These are phyloP conservation scores for Phthorimaea operculella DNA, from an alignment of 1,140 invertebrate genomes.

Conservation along the genomic window DNA sequence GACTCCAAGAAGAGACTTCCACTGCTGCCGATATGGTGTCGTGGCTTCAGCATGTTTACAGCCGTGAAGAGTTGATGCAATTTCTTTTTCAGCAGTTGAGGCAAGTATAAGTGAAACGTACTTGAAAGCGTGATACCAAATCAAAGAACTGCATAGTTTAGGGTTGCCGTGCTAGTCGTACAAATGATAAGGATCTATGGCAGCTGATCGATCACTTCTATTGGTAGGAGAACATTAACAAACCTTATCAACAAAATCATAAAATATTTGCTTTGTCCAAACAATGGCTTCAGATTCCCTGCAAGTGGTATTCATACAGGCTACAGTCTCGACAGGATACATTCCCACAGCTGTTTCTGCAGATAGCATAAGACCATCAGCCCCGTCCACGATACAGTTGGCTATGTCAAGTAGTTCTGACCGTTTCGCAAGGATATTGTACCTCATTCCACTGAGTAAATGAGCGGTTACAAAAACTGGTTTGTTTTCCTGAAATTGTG, in stretches of 20 bases:
- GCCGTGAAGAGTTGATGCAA: too few species aligned
- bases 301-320: slow-evolving; percentile 76
- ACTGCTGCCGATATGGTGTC: too few species aligned
- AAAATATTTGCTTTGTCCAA: slow-evolving; percentile 81
- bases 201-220: too few species aligned
- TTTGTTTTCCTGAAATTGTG: slow-evolving; percentile 41
- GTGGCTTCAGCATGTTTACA: too few species aligned
- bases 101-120: too few species aligned
- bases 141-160: too few species aligned
- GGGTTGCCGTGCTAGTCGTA: too few species aligned
- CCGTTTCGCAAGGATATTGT: slow-evolving; percentile 73
- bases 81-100: too few species aligned
- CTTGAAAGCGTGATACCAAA: too few species aligned
- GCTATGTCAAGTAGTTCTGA: slow-evolving; percentile 80
- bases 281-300: slow-evolving; percentile 86
- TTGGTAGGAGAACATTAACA: slow-evolving; percentile 8
- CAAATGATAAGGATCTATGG: too few species aligned
- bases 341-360: slow-evolving; percentile 80
- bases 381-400: slow-evolving; percentile 82
- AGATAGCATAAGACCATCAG: slow-evolving; percentile 79
- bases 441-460: slow-evolving; percentile 52
- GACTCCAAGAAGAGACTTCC: too few species aligned
- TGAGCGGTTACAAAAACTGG: slow-evolving; percentile 46
- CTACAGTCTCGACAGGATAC: slow-evolving; percentile 75
- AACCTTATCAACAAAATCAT: slow-evolving; percentile 72